Evolutionary conservation across 2,113 vertebrate species (phyloP).

Genomic region (human): GRCh38 chr11:5104001-5104500

Average conservation of each 20-base stretch:
- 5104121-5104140: background rate
- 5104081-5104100: background rate
- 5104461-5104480: constrained; percentile 63
- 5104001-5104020: background rate
- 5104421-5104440: constrained; percentile 58
- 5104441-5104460: constrained; percentile 64
- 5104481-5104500: background rate
- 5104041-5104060: background rate
- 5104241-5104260: constrained; percentile 45
- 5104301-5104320: background rate
- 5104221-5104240: constrained; percentile 40
- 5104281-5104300: constrained; percentile 26
- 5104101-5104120: background rate
- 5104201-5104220: constrained; percentile 58
- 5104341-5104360: constrained; percentile 29
- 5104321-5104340: constrained; percentile 62
- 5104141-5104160: background rate
- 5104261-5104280: constrained; percentile 50
- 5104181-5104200: constrained; percentile 27
- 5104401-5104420: constrained; percentile 64
- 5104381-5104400: constrained; percentile 60
- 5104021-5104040: background rate
- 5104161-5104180: background rate
- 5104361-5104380: constrained; percentile 53
- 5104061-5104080: background rate